Percentiles rank a stretch among this genome's conserved stretches.
Conservation (phyloP, 2,888 invertebrate genomes). For the Galerucella calmariensis region DNA sequence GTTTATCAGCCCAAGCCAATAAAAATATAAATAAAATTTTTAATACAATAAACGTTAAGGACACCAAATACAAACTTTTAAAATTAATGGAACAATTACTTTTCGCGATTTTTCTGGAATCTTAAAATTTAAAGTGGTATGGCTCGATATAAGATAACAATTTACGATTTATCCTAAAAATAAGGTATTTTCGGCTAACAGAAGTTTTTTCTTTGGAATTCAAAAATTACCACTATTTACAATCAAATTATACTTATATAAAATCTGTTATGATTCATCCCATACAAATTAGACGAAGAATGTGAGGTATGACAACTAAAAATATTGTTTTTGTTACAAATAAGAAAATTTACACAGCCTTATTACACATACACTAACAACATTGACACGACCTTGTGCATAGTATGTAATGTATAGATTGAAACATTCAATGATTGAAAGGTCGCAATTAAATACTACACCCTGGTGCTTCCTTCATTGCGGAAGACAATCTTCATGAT, state of each 20-base stretch:
- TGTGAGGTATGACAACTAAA: slow-evolving; percentile 46
- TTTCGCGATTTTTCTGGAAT: not conserved
- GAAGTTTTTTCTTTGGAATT: not conserved
- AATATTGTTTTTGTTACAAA: slow-evolving; percentile 56
- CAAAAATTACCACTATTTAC: not conserved
- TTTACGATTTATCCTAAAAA: not conserved
- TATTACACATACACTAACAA: slow-evolving; percentile 66
- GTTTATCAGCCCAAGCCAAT: too few relatives aligned
- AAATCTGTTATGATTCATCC: slow-evolving; percentile 3
- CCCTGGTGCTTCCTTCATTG: slow-evolving; percentile 65
- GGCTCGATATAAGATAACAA: not conserved
- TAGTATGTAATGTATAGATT: slow-evolving; percentile 64
- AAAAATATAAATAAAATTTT: too few relatives aligned
- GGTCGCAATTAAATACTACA: slow-evolving; percentile 66
- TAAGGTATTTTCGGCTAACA: not conserved
- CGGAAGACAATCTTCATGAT: slow-evolving; percentile 66
- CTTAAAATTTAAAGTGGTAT: not conserved
- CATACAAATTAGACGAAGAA: slow-evolving; percentile 32
- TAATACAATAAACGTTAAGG: not conserved
- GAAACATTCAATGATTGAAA: slow-evolving; percentile 65
- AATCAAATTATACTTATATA: not conserved
- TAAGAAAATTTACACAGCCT: slow-evolving; percentile 64
- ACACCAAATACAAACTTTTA: not conserved
- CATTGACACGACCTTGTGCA: slow-evolving; percentile 64
- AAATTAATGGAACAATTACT: not conserved